phyloP scores from a whole-genome alignment of 1,140 invertebrate genomes.

The Drosophila parabipectinata region DNA sequence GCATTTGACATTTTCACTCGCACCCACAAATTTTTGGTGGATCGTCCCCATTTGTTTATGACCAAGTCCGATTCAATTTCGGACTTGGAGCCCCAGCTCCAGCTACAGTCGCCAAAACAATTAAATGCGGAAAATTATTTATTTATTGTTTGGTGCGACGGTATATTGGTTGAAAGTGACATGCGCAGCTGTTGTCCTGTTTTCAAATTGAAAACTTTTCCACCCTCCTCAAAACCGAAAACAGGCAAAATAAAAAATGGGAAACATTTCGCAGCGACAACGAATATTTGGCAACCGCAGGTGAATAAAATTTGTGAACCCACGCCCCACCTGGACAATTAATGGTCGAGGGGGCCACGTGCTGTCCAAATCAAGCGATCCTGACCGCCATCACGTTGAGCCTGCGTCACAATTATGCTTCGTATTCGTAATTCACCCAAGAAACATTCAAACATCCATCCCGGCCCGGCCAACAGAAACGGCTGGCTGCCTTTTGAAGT shows the following conservation, averaged over 20 bases:
- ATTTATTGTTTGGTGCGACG: conserved; percentile 30
- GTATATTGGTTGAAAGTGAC: conserved; percentile 12
- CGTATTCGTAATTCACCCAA: conserved; percentile 57
- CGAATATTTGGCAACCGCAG: conserved; percentile 16
- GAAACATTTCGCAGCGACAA: conserved; percentile 5
- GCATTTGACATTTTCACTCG: conserved; percentile 28
- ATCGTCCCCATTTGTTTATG: conserved; percentile 36
- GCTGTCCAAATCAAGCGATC: conserved; percentile 28
- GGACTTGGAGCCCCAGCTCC: neutral
- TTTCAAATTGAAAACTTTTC: conserved; percentile 46
- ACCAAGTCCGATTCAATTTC: conserved; percentile 33
- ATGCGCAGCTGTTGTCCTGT: conserved; percentile 37
- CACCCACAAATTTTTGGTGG: conserved; percentile 17
- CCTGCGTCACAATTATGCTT: conserved; percentile 55
- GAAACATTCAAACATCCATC: conserved; percentile 21
- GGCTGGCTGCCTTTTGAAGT: conserved; percentile 51
- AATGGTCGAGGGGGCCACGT: conserved; percentile 47
- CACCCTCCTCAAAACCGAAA: neutral
- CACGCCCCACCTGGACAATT: conserved; percentile 60
- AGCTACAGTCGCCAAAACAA: conserved; percentile 34
- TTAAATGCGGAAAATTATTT: conserved; percentile 39
- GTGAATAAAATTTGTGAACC: neutral
- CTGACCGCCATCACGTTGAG: conserved; percentile 56
- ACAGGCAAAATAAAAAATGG: conserved; percentile 1
- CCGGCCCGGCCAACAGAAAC: conserved; percentile 4